These are phyloP conservation scores for Hyaena hyaena DNA, from an alignment of 2,113 vertebrate genomes.

Conservation along the genomic window DNA sequence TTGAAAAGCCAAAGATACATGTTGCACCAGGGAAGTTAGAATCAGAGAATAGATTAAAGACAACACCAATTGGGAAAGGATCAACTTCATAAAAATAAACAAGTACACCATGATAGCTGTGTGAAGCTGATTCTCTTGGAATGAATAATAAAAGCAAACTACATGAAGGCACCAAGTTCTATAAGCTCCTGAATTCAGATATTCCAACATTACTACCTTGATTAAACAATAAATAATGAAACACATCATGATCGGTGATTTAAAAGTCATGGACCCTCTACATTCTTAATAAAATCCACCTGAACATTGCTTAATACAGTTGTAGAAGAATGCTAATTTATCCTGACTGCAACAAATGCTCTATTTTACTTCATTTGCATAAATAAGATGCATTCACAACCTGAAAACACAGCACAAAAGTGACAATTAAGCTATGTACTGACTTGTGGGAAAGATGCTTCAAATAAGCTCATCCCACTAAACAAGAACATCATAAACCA, in stretches of 20 bases:
- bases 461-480: slow-evolving; percentile 35
- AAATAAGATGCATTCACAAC: slow-evolving; percentile 68
- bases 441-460: slow-evolving; percentile 64
- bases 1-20: slow-evolving; percentile 53
- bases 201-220: slow-evolving; percentile 64
- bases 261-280: slow-evolving; percentile 53
- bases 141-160: slow-evolving; percentile 71
- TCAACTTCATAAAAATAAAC: slow-evolving; percentile 74
- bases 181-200: slow-evolving; percentile 55
- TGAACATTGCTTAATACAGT: slow-evolving; percentile 9
- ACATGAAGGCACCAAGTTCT: slow-evolving; percentile 48
- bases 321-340: slow-evolving; percentile 61
- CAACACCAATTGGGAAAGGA: not conserved
- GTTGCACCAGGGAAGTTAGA: slow-evolving; percentile 40
- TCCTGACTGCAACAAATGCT: slow-evolving; percentile 47
- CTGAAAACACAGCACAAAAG: slow-evolving; percentile 67
- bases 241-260: slow-evolving; percentile 56
- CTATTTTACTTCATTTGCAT: slow-evolving; percentile 76
- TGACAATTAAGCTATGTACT: slow-evolving; percentile 63
- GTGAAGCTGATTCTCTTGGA: slow-evolving; percentile 57
- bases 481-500: not conserved
- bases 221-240: slow-evolving; percentile 79
- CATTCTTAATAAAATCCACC: slow-evolving; percentile 66
- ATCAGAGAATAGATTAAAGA: slow-evolving; percentile 53
- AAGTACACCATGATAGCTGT: slow-evolving; percentile 37